Percentiles rank a stretch among this genome's conserved stretches.
Conservation (phyloP, 92 coral and sea anemone species). For the Actinostola sp. region DNA sequence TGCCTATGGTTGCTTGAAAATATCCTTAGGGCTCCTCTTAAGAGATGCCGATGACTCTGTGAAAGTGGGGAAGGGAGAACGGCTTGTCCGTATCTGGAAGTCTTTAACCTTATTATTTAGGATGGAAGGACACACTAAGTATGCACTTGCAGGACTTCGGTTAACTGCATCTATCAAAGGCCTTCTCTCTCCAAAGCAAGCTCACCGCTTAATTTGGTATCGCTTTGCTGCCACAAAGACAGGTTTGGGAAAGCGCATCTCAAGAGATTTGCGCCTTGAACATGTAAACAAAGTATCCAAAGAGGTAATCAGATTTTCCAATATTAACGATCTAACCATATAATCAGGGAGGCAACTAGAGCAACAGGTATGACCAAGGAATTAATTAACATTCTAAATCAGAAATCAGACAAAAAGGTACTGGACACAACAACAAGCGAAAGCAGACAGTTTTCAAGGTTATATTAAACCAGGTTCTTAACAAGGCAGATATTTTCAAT, state of each 20-base stretch:
- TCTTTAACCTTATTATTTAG: constrained; percentile 41
- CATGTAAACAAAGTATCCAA: constrained; percentile 55
- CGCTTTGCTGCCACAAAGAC: constrained; percentile 39
- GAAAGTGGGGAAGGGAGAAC: constrained; percentile 54
- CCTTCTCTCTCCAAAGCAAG: constrained; percentile 49
- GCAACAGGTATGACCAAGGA: constrained; percentile 56
- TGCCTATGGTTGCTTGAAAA: constrained; percentile 48
- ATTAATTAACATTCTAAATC: constrained; percentile 25
- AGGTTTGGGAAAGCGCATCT: constrained; percentile 58
- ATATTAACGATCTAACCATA: constrained; percentile 36
- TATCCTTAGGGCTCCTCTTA: constrained; percentile 50
- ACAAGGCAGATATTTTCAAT: constrained; percentile 21
- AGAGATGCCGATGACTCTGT: constrained; percentile 62
- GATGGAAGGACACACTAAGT: constrained; percentile 43
- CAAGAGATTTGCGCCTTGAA: constrained; percentile 58
- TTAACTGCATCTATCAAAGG: constrained; percentile 41
- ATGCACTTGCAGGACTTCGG: constrained; percentile 66
- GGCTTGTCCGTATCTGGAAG: constrained; percentile 52
- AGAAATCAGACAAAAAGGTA: constrained; percentile 22
- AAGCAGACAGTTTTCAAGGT: constrained; percentile 9
- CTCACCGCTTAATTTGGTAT: constrained; percentile 61
- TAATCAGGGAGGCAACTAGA: constrained; percentile 26
- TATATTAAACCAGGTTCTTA: constrained; percentile 42
- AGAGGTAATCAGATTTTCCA: constrained; percentile 46
- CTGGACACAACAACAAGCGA: constrained; percentile 47